phyloP scores from a whole-genome alignment of 2,797 vertebrate genomes.

The Pempheris klunzingeri region DNA sequence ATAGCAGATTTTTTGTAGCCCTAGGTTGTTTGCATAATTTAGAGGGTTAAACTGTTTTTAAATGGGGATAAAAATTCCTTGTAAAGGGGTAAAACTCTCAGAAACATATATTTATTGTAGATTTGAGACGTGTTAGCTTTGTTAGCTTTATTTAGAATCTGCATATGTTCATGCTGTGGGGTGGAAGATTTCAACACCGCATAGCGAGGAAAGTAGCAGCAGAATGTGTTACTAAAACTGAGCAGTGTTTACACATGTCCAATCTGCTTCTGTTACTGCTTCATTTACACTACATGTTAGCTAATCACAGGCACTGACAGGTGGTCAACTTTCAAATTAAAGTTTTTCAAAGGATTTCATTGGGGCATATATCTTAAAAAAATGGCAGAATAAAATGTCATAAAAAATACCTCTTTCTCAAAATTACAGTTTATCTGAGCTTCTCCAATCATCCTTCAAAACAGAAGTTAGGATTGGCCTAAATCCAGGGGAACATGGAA shows the following conservation, averaged over 20 bases:
- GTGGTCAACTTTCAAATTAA: constrained; percentile 6
- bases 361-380: neutral
- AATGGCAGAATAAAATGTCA: neutral
- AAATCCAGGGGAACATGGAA: neutral
- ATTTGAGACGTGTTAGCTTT: neutral
- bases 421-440: neutral
- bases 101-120: constrained; percentile 1
- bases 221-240: constrained; percentile 64
- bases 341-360: constrained; percentile 9
- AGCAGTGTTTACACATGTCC: constrained; percentile 49
- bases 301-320: constrained; percentile 3
- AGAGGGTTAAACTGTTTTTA: neutral
- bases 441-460: neutral
- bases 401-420: neutral
- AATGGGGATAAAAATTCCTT: neutral
- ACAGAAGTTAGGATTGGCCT: neutral
- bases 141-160: constrained; percentile 29
- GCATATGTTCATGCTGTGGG: constrained; percentile 35
- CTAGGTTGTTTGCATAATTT: neutral
- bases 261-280: constrained; percentile 27
- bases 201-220: constrained; percentile 49
- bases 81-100: too few relatives aligned
- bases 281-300: constrained; percentile 19
- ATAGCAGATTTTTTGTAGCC: neutral
- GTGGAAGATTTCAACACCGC: constrained; percentile 27